phyloP scores from a whole-genome alignment of 1,140 invertebrate species.

The Aculops lycopersici region DNA sequence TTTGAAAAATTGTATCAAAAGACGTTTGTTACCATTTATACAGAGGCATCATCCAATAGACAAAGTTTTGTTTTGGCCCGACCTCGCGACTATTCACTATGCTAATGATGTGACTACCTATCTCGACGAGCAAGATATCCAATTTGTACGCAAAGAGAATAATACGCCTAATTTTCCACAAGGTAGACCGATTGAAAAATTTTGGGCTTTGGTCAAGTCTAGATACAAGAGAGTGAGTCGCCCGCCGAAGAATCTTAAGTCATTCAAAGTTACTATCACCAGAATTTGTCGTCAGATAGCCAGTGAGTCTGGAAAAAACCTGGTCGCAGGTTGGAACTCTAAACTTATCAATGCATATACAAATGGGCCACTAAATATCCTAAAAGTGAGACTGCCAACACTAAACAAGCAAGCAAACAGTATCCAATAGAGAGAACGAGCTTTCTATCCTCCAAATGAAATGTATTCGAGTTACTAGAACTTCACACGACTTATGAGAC shows the following conservation, averaged over 20 bases:
- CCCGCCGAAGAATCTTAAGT: background rate
- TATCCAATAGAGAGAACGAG: too few relatives aligned
- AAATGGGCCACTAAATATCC: background rate
- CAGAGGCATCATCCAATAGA: conserved; percentile 1
- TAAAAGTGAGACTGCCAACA: too few relatives aligned
- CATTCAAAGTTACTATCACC: background rate
- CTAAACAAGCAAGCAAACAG: too few relatives aligned
- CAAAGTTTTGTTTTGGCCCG: conserved; percentile 4
- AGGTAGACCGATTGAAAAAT: conserved; percentile 3
- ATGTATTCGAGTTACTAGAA: too few relatives aligned
- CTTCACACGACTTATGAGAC: too few relatives aligned
- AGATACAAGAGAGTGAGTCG: background rate
- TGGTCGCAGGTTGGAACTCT: background rate
- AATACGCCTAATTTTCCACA: conserved; percentile 4
- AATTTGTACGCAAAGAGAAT: background rate
- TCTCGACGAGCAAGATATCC: background rate
- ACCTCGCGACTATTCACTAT: conserved; percentile 2
- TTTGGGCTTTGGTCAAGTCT: background rate
- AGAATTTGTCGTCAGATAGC: background rate
- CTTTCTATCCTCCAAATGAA: too few relatives aligned
- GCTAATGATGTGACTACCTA: background rate
- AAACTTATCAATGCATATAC: background rate
- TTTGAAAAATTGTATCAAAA: conserved; percentile 1
- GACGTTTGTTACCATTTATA: conserved; percentile 2
- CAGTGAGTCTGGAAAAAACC: background rate